Evolutionary conservation across 2,113 vertebrate species (phyloP), one percentile per base, ranked within the genome.

Genomic region (Epinephelus moara): DNA sequence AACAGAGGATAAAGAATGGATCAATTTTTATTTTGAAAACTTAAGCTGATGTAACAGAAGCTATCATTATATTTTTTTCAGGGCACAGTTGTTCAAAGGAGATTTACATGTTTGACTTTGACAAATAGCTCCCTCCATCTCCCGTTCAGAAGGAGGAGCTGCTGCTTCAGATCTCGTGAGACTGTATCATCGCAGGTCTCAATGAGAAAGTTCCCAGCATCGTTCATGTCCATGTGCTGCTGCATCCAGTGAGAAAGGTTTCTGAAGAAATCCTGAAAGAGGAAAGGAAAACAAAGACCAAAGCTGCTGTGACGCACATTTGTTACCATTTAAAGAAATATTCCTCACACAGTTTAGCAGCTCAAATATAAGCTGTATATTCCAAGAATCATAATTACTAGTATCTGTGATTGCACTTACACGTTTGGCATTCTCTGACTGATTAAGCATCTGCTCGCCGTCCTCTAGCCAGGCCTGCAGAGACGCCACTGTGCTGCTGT

Each of bases 401-500:
- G 52, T 13, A 13, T 72, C 21, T 67, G n/a, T 53, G 27, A 25
- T 9, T 40, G 8, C n/a, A 84, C 93, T 92, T 85, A 99, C 98
- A 89, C 98, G 97, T 90, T 98, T 99, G 80, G 96, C 94, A 21
- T 81, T 95, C 86, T 99, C 98, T 6, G 98, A 96, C 12, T 98
- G 96, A 82, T 96, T 97, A 45, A 99, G 94, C 97, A 98, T 97
- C 86, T 98, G 97, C 86, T 99, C 98, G 0, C 96, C 98, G 69
- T 99, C 98, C 85, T 99, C 98, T 18, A 99, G 95, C 98, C 98
- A 99, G 75, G 97, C 98, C 85, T 99, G 98, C 63, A 99, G 93
- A 63, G 95, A 94, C n/a, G 96, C 96, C 85, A 99, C 98, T 0
- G 96, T 97, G 89, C 94, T 95, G 73, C 95, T 96, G 2, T 99